These are phyloP conservation scores for Podotricha telesiphe DNA, from an alignment of 2,888 invertebrate genomes.

Conservation along the genomic window DNA sequence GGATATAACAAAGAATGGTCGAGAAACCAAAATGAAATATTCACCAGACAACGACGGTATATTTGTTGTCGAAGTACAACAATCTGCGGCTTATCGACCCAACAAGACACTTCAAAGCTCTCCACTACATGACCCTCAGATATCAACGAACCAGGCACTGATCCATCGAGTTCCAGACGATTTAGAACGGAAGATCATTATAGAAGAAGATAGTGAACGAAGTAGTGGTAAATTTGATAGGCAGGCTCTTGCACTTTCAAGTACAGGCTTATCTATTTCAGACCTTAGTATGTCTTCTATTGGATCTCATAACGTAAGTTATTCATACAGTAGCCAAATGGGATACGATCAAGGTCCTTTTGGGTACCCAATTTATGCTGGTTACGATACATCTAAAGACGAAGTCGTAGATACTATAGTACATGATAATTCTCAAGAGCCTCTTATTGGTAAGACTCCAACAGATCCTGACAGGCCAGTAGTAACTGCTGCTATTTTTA, in stretches of 20 bases:
- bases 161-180: constrained; percentile 76
- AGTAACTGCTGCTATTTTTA: constrained; percentile 88
- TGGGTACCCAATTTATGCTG: constrained; percentile 86
- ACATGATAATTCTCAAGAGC: constrained; percentile 76
- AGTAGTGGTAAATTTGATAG: constrained; percentile 62
- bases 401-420: constrained; percentile 64
- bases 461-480: constrained; percentile 85
- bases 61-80: constrained; percentile 88
- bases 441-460: constrained; percentile 74
- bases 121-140: constrained; percentile 70
- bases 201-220: constrained; percentile 67
- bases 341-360: constrained; percentile 89
- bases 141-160: constrained; percentile 77
- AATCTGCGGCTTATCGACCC: constrained; percentile 71
- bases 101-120: constrained; percentile 66
- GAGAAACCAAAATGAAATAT: constrained; percentile 90
- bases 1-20: constrained; percentile 88
- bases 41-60: constrained; percentile 89
- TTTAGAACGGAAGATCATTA: constrained; percentile 58
- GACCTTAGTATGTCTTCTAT: constrained; percentile 89
- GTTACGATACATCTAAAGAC: constrained; percentile 78
- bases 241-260: constrained; percentile 82
- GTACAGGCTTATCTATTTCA: constrained; percentile 92
- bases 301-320: constrained; percentile 88
- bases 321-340: constrained; percentile 91